Evolutionary conservation across 2,797 vertebrate genomes (phyloP).

Genomic region (Syndactyla subalaris): DNA sequence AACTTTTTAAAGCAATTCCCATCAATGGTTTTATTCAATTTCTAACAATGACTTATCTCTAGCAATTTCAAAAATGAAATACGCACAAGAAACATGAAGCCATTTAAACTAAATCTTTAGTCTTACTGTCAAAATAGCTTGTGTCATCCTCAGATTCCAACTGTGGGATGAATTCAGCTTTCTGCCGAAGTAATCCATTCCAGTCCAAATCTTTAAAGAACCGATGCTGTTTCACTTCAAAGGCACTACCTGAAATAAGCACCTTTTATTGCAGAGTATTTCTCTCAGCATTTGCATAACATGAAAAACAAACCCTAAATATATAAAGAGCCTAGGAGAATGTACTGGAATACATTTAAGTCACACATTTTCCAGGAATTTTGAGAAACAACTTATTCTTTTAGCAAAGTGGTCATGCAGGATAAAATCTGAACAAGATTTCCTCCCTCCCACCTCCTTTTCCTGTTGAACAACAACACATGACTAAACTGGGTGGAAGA

Average conservation of each 20-base stretch:
- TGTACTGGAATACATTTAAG: not conserved
- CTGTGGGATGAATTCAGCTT: constrained; percentile 97
- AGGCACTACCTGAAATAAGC: constrained; percentile 85
- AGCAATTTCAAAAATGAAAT: not conserved
- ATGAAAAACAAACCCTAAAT: not conserved
- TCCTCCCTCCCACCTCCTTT: not conserved
- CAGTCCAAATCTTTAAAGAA: constrained; percentile 96
- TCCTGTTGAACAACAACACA: constrained; percentile 1
- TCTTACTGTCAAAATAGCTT: constrained; percentile 97
- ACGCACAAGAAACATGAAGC: not conserved
- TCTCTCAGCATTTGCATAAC: not conserved
- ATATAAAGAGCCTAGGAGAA: not conserved
- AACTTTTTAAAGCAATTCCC: not conserved
- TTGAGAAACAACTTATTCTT: not conserved
- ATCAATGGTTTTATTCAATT: not conserved
- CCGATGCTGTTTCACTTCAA: constrained; percentile 93
- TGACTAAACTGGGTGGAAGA: not conserved
- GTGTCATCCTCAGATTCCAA: constrained; percentile 97
- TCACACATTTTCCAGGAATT: constrained; percentile 10
- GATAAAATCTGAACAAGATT: constrained; percentile 28
- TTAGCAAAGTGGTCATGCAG: not conserved
- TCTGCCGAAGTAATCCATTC: constrained; percentile 95
- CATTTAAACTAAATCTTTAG: not conserved
- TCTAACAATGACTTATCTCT: not conserved
- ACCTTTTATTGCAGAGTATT: constrained; percentile 34